Percentiles rank a stretch among this genome's conserved stretches.
phyloP scores from a whole-genome alignment of 23 tunicate genomes.

The Aplidium turbinatum region DNA sequence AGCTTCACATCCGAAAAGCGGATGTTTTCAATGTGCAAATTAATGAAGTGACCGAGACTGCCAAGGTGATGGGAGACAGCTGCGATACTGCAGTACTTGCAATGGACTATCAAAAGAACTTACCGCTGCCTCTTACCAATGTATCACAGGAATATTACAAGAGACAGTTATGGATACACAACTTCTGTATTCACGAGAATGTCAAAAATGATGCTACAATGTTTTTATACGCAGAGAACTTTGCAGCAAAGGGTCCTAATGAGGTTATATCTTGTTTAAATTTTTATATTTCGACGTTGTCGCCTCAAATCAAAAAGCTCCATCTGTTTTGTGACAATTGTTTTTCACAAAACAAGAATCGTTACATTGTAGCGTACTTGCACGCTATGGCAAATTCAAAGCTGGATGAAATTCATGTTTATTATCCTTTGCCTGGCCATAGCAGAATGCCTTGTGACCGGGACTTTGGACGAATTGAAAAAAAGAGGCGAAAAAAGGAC shows the following conservation, averaged over 20 bases:
- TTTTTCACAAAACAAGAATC: conserved; percentile 28
- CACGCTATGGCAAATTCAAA: conserved; percentile 9
- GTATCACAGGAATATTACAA: conserved; percentile 16
- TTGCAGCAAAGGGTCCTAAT: conserved; percentile 30
- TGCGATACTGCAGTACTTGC: conserved; percentile 27
- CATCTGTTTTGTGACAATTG: conserved; percentile 19
- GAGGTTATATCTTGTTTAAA: conserved; percentile 19
- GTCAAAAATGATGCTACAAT: conserved; percentile 6
- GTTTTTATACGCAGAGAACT: conserved; percentile 13
- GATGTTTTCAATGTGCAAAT: conserved; percentile 12
- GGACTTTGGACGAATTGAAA: conserved; percentile 24
- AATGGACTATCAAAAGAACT: conserved; percentile 25
- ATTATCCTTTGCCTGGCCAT: conserved; percentile 18
- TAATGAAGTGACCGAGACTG: conserved; percentile 6
- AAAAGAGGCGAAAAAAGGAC: conserved; percentile 24
- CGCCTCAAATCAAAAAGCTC: conserved; percentile 4
- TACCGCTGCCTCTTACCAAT: conserved; percentile 18
- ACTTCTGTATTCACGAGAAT: conserved; percentile 18
- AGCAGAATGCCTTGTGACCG: conserved; percentile 31
- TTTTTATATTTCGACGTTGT: conserved; percentile 4
- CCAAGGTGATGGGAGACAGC: not conserved
- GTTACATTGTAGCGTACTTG: conserved; percentile 7
- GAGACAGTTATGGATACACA: conserved; percentile 19
- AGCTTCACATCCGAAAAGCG: conserved; percentile 16
- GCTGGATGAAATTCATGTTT: conserved; percentile 22